phyloP scores from a whole-genome alignment of 1,140 invertebrate genomes.

The Epicauta chinensis region DNA sequence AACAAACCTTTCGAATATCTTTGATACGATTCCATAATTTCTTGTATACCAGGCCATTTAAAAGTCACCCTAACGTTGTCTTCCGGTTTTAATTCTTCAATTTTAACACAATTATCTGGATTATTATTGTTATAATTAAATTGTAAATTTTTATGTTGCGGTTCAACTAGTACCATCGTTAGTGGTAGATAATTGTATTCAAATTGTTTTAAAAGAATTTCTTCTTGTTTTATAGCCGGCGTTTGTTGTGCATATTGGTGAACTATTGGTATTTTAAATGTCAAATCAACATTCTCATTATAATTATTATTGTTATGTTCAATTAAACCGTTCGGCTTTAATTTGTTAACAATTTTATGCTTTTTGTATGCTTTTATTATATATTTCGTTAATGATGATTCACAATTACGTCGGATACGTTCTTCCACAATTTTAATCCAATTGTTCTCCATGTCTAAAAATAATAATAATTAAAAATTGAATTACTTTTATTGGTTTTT shows the following conservation, averaged over 20 bases:
- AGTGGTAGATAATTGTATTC: constrained; percentile 18
- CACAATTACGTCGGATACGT: constrained; percentile 30
- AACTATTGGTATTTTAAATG: constrained; percentile 25
- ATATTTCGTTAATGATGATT: constrained; percentile 33
- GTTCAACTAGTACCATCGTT: constrained; percentile 19
- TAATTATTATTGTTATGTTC: constrained; percentile 6
- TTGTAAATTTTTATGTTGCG: constrained; percentile 3
- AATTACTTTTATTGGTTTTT: constrained; percentile 2
- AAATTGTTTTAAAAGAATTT: background rate
- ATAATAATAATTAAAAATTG: constrained; percentile 1
- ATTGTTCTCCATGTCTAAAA: constrained; percentile 34
- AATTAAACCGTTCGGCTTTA: constrained; percentile 11
- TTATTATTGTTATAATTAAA: background rate
- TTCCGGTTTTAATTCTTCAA: constrained; percentile 8
- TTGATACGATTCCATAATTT: constrained; percentile 32
- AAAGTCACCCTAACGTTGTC: background rate
- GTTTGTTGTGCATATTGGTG: constrained; percentile 16
- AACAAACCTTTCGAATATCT: constrained; percentile 29
- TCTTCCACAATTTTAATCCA: constrained; percentile 38
- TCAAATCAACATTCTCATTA: constrained; percentile 12
- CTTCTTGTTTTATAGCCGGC: constrained; percentile 2
- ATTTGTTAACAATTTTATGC: constrained; percentile 6
- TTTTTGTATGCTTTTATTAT: constrained; percentile 25
- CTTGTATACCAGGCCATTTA: constrained; percentile 34
- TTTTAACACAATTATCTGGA: background rate